phyloP scores from a whole-genome alignment of 2,113 vertebrate genomes.

The Callipepla californica region DNA sequence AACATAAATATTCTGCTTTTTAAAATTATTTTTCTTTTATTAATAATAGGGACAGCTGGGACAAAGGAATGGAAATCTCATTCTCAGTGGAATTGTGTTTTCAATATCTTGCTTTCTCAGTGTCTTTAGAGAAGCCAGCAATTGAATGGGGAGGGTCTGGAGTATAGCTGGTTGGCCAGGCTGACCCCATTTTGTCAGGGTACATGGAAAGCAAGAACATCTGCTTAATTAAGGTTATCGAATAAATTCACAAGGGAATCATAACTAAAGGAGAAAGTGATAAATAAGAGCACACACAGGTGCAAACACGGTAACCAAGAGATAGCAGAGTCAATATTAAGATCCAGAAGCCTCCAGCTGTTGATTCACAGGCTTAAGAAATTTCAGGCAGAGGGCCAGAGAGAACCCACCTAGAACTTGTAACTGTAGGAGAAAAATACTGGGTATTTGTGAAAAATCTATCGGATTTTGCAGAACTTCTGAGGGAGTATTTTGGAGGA shows the following conservation, averaged over 20 bases:
- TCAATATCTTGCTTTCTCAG: not conserved
- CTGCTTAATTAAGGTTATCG: not conserved
- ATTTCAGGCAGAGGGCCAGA: rapidly evolving
- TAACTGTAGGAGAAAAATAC: not conserved
- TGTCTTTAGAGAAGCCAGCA: not conserved
- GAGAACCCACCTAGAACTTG: not conserved
- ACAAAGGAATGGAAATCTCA: not conserved
- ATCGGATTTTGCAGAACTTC: not conserved
- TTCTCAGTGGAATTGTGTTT: not conserved
- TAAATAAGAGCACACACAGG: not conserved
- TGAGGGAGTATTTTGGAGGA: not conserved
- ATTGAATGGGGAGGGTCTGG: not conserved
- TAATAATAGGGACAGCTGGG: not conserved
- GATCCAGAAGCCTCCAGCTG: not conserved
- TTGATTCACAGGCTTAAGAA: not conserved
- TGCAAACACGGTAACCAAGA: not conserved
- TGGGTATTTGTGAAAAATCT: not conserved
- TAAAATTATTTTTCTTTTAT: too few relatives aligned
- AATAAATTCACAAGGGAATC: not conserved
- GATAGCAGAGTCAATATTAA: not conserved
- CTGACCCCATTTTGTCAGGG: not conserved
- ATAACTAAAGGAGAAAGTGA: not conserved
- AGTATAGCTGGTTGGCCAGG: not conserved
- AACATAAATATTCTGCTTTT: not conserved
- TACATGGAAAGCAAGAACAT: not conserved